These are phyloP conservation scores for Drosophila mimica DNA, from an alignment of 2,888 invertebrate genomes.

Conservation along the genomic window DNA sequence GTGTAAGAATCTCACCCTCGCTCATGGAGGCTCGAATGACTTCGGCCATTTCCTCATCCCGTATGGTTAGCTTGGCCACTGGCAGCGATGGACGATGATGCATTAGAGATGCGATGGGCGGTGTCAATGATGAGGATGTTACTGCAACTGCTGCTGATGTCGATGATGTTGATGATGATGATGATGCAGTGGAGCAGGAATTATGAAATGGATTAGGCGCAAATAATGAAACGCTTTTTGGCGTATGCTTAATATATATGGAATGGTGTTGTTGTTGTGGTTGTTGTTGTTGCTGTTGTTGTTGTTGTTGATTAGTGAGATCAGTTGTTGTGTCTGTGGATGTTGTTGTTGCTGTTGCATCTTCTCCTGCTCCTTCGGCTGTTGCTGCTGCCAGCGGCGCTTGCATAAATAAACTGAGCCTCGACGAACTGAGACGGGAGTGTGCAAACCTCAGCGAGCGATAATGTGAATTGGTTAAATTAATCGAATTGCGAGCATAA, in stretches of 20 bases:
- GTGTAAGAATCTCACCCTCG: slow-evolving; percentile 76
- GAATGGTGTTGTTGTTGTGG: slow-evolving; percentile 65
- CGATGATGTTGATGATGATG: slow-evolving; percentile 52
- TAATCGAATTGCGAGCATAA: slow-evolving; percentile 83
- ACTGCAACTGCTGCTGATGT: slow-evolving; percentile 15
- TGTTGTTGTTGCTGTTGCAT: slow-evolving; percentile 39
- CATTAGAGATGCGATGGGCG: slow-evolving; percentile 69
- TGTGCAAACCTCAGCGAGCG: slow-evolving; percentile 84
- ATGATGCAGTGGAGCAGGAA: slow-evolving; percentile 54
- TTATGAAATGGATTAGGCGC: slow-evolving; percentile 74
- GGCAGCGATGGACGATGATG: slow-evolving; percentile 83
- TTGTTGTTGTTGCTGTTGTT: slow-evolving; percentile 33
- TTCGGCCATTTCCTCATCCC: slow-evolving; percentile 83
- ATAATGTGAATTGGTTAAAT: slow-evolving; percentile 84
- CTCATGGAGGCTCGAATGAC: slow-evolving; percentile 83
- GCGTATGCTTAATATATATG: slow-evolving; percentile 74
- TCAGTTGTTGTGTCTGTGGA: slow-evolving; percentile 57
- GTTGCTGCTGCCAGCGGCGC: slow-evolving; percentile 47
- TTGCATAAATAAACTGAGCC: slow-evolving; percentile 83
- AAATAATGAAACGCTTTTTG: slow-evolving; percentile 71
- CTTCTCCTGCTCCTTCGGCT: slow-evolving; percentile 9
- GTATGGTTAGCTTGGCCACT: slow-evolving; percentile 81
- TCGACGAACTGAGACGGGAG: slow-evolving; percentile 83
- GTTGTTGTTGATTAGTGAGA: slow-evolving; percentile 54
- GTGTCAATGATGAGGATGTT: slow-evolving; percentile 57